Base-by-base conservation (phyloP, 1,140 invertebrate species). In the Euglossa dilemma region DNA sequence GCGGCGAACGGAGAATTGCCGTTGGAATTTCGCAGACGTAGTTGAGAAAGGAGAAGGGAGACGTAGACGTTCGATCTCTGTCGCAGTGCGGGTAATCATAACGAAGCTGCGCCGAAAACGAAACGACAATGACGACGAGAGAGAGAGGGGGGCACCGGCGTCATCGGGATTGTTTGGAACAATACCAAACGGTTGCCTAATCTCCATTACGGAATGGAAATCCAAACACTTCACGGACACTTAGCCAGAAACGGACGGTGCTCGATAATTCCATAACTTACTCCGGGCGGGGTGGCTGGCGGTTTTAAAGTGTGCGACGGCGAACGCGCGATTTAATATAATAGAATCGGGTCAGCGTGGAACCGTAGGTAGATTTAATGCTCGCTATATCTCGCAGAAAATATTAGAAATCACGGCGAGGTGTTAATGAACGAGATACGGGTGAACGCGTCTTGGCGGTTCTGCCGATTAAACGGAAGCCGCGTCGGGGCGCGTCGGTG, bases 181-280 rank as follows among this genome's bases (percentile, higher is more conserved):
- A 75, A 74, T 74, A 81, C 79, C 79, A 81, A 81, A 64, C 70
- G 78, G 50, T 50, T 81, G 71, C 23, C 71, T 74, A 74, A 81
- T 81, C 71, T 81, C 79, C 79, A 81, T 81, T 81, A 81, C 47
- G 59, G 18, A 66, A 66, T 75, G 79, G 71, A 81, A 52, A 61
- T 64, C 28, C 79, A 74, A 81, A 81, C 79, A 81, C 79, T 81
- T 81, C 61, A 20, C 45, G 50, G 36, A 81, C 79, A 81, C 79
- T 81, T 81, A 81, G 50, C 70, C 57, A 28, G 67, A 43, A 43
- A 43, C 8, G 25, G 56, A 52, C 45, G 67, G 18, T 50, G 71
- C n/a, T 66, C 79, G 79, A 80, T 74, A 73, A 74, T 80, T 73
- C 47, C 71, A 63, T 81, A 81, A 81, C 56, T 66, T 81, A 74